Evolutionary conservation across 1,140 invertebrate species (phyloP).

Genomic region (Dryas iulia): DNA sequence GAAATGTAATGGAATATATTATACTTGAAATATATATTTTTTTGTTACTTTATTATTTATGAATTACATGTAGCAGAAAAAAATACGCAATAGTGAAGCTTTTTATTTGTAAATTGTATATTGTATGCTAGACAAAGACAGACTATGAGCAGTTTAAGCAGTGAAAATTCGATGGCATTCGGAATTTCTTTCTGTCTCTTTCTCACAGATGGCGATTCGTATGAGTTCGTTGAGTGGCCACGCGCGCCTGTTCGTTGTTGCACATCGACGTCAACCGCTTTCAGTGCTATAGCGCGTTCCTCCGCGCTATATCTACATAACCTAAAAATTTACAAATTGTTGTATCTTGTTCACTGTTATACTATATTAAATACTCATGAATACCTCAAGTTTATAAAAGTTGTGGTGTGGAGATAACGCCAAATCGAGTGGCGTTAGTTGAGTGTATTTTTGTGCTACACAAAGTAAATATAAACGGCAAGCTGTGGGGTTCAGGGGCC

Average conservation of each 20-base stretch:
- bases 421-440: constrained; percentile 66
- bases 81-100: neutral
- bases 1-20: neutral
- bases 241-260: constrained; percentile 72
- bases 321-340: constrained; percentile 68
- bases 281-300: constrained; percentile 76
- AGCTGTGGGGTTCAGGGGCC: constrained; percentile 95
- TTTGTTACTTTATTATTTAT: neutral
- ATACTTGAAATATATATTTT: neutral
- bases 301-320: constrained; percentile 75
- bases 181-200: constrained; percentile 45
- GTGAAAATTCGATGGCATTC: constrained; percentile 23
- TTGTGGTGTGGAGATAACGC: constrained; percentile 73
- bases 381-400: constrained; percentile 69
- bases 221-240: constrained; percentile 63
- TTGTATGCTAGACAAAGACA: constrained; percentile 23
- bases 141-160: constrained; percentile 12
- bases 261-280: constrained; percentile 77
- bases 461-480: constrained; percentile 88
- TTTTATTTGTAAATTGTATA: neutral
- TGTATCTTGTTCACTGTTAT: constrained; percentile 58
- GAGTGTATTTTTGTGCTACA: constrained; percentile 79
- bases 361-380: constrained; percentile 72
- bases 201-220: constrained; percentile 49
- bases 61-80: neutral